phyloP scores from a whole-genome alignment of 1,140 invertebrate genomes.

The Bicyclus anynana region DNA sequence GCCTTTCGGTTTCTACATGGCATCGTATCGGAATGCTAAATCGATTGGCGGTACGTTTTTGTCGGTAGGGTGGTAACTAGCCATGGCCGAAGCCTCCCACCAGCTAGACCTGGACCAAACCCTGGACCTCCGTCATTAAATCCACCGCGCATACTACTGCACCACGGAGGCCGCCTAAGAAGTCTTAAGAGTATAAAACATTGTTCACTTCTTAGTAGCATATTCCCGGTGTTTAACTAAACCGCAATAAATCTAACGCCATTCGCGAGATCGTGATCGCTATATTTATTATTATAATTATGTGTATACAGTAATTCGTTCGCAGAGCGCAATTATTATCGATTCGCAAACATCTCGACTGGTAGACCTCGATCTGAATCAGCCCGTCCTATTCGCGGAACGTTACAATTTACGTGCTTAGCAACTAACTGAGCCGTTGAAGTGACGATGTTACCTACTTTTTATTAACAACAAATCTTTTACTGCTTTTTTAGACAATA shows the following conservation, averaged over 20 bases:
- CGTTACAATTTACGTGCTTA: neutral
- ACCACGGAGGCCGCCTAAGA: too few species aligned
- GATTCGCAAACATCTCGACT: slow-evolving; percentile 35
- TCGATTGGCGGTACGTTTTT: too few species aligned
- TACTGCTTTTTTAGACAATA: too few species aligned
- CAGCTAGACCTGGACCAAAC: too few species aligned
- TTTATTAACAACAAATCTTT: neutral
- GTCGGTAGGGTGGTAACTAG: too few species aligned
- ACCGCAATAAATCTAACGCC: slow-evolving; percentile 7
- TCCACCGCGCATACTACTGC: too few species aligned
- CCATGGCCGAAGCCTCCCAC: too few species aligned
- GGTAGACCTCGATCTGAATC: slow-evolving; percentile 62
- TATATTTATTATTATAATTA: slow-evolving; percentile 10
- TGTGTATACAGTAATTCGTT: slow-evolving; percentile 10
- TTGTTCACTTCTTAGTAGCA: neutral
- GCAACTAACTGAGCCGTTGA: neutral
- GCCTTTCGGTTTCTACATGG: too few species aligned
- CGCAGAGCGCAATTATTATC: slow-evolving; percentile 18
- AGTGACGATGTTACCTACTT: neutral
- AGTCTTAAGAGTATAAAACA: neutral
- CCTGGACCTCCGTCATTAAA: too few species aligned
- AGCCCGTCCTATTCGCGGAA: slow-evolving; percentile 37
- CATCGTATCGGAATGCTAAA: too few species aligned
- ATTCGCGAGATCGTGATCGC: neutral
- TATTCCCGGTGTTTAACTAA: neutral